Conservation (phyloP, 2,113 vertebrate species). For the Zeus faber region DNA sequence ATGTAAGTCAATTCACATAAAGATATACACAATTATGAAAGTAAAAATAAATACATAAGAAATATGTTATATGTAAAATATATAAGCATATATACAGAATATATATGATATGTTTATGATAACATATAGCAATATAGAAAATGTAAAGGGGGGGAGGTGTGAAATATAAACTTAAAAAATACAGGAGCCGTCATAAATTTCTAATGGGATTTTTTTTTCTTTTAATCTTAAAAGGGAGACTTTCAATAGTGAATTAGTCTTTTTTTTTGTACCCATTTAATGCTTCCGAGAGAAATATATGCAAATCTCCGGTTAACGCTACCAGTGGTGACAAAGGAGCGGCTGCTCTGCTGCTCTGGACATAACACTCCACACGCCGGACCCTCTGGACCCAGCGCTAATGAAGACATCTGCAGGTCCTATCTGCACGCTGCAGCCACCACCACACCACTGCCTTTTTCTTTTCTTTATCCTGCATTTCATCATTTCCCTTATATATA, state of each 20-base stretch:
- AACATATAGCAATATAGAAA: slow-evolving; percentile 65
- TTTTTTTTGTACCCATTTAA: slow-evolving; percentile 74
- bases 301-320: slow-evolving; percentile 80
- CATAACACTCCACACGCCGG: slow-evolving; percentile 53
- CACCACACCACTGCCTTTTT: too few relatives aligned
- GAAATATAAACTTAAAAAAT: slow-evolving; percentile 74
- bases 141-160: slow-evolving; percentile 37
- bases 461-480: too few relatives aligned
- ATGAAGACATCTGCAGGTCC: slow-evolving; percentile 58
- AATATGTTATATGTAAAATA: too few relatives aligned
- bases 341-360: slow-evolving; percentile 50
- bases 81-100: too few relatives aligned
- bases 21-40: too few relatives aligned
- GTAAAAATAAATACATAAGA: too few relatives aligned
- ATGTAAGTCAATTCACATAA: too few relatives aligned
- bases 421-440: too few relatives aligned
- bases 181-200: slow-evolving; percentile 75
- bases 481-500: too few relatives aligned
- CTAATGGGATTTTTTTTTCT: slow-evolving; percentile 74
- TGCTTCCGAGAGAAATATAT: slow-evolving; percentile 78
- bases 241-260: slow-evolving; percentile 71
- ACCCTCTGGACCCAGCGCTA: slow-evolving; percentile 47
- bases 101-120: slow-evolving; percentile 14
- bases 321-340: slow-evolving; percentile 74
- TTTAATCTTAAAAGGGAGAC: slow-evolving; percentile 76